Percentiles rank a stretch among this genome's conserved stretches.
Evolutionary conservation across 2,797 vertebrate species (phyloP).

Genomic region (Sebastiscus tertius): DNA sequence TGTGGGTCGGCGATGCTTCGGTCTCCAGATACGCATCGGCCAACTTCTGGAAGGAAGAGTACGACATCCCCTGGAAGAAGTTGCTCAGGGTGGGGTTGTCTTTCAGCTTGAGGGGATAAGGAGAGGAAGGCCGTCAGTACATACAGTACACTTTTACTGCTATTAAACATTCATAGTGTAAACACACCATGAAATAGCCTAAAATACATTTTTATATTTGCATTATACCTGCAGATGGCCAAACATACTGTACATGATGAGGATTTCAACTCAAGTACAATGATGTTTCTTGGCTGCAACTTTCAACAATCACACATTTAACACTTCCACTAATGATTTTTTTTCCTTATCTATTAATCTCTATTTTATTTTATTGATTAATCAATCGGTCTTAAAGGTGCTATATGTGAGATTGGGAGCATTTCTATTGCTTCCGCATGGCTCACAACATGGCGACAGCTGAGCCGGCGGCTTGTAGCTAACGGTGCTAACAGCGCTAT

Average conservation of each 20-base stretch:
- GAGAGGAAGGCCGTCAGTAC: not conserved
- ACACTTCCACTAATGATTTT: not conserved
- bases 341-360: not conserved
- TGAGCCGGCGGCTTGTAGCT: no score
- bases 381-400: not conserved
- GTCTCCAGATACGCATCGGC: slow-evolving; percentile 82
- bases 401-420: no score
- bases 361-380: not conserved
- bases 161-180: not conserved
- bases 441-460: no score
- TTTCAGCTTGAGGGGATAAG: slow-evolving; percentile 79
- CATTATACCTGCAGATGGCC: not conserved
- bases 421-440: no score
- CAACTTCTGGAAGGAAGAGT: slow-evolving; percentile 88
- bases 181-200: not conserved
- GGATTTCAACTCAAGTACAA: not conserved
- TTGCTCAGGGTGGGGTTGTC: slow-evolving; percentile 78
- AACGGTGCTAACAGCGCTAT: no score
- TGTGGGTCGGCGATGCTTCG: slow-evolving; percentile 36
- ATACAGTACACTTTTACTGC: not conserved
- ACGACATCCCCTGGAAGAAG: slow-evolving; percentile 86
- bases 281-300: not conserved
- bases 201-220: not conserved
- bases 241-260: not conserved
- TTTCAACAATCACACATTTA: not conserved